These are phyloP conservation scores for Cotesia chilonis DNA, from an alignment of 1,140 invertebrate species.

Conservation along the genomic window DNA sequence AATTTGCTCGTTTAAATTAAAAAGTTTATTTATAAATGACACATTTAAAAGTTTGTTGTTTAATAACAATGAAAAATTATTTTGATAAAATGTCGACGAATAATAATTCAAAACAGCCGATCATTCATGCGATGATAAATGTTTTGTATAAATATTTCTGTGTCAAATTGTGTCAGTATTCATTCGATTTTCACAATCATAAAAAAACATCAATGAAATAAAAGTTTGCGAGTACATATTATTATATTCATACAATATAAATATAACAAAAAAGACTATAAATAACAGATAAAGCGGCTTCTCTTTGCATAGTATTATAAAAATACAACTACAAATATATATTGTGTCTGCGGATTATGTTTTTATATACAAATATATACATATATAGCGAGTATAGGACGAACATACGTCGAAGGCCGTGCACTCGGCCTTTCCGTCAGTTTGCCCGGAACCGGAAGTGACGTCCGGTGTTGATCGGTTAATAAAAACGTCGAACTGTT, in stretches of 20 bases:
- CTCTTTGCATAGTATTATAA: background rate
- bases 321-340: too few species aligned
- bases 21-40: too few species aligned
- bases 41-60: too few species aligned
- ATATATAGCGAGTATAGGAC: background rate
- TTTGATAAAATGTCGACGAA: too few species aligned
- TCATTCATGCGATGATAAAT: too few species aligned
- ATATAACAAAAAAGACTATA: slow-evolving; percentile 4
- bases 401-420: slow-evolving; percentile 27
- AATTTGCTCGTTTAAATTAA: too few species aligned
- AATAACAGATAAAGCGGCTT: background rate
- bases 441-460: slow-evolving; percentile 40
- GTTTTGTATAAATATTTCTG: slow-evolving; percentile 32
- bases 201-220: background rate
- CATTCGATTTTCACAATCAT: background rate
- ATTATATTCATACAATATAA: background rate
- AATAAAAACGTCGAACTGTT: slow-evolving; percentile 29
- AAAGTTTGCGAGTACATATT: slow-evolving; percentile 3
- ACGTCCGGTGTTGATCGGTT: slow-evolving; percentile 29
- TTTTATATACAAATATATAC: too few species aligned
- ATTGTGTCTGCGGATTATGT: too few species aligned
- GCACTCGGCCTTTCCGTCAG: slow-evolving; percentile 34
- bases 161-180: slow-evolving; percentile 30
- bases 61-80: too few species aligned
- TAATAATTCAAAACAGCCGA: too few species aligned